phyloP scores from a whole-genome alignment of 2,113 vertebrate species.

The Hystrix cristata region DNA sequence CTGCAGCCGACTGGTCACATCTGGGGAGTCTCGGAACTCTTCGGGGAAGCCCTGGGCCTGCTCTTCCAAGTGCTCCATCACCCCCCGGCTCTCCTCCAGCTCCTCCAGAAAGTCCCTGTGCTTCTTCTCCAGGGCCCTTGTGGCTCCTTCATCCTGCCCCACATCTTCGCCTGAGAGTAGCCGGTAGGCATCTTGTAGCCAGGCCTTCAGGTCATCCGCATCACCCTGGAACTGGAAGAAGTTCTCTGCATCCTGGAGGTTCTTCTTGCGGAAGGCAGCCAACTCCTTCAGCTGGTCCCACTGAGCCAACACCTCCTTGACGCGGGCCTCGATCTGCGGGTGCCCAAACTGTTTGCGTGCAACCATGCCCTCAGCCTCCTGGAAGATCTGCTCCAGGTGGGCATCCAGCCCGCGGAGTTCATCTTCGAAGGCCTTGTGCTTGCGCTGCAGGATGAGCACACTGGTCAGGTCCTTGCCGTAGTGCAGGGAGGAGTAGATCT shows the following conservation, averaged over 20 bases:
- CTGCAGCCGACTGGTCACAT: constrained; percentile 91
- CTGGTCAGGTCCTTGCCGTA: constrained; percentile 97
- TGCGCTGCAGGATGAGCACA: constrained; percentile 94
- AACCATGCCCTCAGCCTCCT: constrained; percentile 91
- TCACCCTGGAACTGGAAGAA: constrained; percentile 99
- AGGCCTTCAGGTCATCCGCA: constrained; percentile 94
- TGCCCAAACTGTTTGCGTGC: constrained; percentile 89
- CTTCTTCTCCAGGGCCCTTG: constrained; percentile 92
- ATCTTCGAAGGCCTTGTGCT: constrained; percentile 95
- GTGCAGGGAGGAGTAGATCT: constrained; percentile 96
- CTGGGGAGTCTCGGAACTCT: constrained; percentile 93
- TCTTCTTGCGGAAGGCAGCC: constrained; percentile 93
- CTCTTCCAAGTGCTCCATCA: constrained; percentile 90
- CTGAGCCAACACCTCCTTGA: constrained; percentile 88
- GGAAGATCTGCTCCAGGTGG: constrained; percentile 90
- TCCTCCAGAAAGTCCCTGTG: constrained; percentile 93
- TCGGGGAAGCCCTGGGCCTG: constrained; percentile 93
- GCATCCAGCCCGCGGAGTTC: constrained; percentile 92
- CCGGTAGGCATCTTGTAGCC: constrained; percentile 92
- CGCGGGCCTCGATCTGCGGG: constrained; percentile 89
- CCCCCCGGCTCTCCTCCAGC: constrained; percentile 88
- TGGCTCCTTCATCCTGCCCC: constrained; percentile 95
- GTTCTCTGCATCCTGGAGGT: constrained; percentile 92
- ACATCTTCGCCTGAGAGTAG: constrained; percentile 92
- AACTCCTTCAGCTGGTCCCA: constrained; percentile 97